Percentiles rank a stretch among this genome's conserved stretches.
These are phyloP conservation scores for Microtus oregoni DNA, from an alignment of 2,113 vertebrate species.

Conservation along the genomic window DNA sequence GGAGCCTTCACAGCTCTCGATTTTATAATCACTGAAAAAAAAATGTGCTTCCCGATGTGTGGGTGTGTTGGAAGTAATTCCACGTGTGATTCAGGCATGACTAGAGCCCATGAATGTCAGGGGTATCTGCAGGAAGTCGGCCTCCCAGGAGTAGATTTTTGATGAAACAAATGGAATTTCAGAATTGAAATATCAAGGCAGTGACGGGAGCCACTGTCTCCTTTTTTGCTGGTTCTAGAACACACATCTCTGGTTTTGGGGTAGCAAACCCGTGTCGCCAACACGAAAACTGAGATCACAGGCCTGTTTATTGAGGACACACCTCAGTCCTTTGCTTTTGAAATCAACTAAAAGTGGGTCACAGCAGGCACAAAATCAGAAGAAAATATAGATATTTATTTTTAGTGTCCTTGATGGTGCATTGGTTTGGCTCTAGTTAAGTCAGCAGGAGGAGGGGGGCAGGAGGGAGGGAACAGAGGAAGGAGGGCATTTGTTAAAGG, in stretches of 20 bases:
- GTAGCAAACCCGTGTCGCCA: neutral
- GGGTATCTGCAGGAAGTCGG: neutral
- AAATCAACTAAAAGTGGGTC: constrained; percentile 77
- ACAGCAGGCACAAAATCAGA: constrained; percentile 77
- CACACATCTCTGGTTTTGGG: constrained; percentile 46
- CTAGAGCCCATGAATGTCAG: constrained; percentile 18
- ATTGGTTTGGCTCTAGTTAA: constrained; percentile 60
- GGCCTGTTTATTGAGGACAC: constrained; percentile 72
- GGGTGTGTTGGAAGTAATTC: constrained; percentile 52
- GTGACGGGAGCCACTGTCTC: neutral
- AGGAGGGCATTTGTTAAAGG: neutral
- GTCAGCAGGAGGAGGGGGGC: constrained; percentile 20
- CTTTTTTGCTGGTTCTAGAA: neutral
- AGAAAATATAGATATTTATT: constrained; percentile 78
- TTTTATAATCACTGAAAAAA: constrained; percentile 57
- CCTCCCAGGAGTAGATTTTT: constrained; percentile 29
- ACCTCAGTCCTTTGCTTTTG: constrained; percentile 68
- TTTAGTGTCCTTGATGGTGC: constrained; percentile 68
- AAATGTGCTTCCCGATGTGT: constrained; percentile 54
- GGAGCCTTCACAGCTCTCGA: constrained; percentile 43
- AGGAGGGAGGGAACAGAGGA: constrained; percentile 6
- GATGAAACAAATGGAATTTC: constrained; percentile 46
- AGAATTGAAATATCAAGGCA: neutral
- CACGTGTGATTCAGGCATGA: neutral
- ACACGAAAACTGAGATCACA: neutral